Evolutionary conservation across 1,140 invertebrate genomes (phyloP).

Genomic region (Pseudomyrmex dendroicus): DNA sequence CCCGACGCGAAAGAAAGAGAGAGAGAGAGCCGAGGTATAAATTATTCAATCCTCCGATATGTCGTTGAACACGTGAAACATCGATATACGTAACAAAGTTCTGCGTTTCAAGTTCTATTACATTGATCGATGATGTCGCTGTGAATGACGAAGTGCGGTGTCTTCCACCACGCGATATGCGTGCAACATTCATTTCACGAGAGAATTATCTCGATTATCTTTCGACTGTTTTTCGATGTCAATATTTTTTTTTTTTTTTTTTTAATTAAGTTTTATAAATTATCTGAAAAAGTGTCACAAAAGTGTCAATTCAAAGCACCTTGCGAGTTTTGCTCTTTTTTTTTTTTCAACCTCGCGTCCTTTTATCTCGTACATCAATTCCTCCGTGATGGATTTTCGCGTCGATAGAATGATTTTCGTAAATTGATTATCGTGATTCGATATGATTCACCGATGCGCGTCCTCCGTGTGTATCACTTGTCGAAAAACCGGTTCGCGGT

Average conservation of each 20-base stretch:
- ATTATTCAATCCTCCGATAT: slow-evolving; percentile 31
- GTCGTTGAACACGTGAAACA: slow-evolving; percentile 22
- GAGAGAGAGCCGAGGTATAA: slow-evolving; percentile 2
- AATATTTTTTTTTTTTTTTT: background rate
- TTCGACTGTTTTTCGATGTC: background rate
- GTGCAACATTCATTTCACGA: background rate
- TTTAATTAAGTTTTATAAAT: too few species aligned
- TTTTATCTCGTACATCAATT: background rate
- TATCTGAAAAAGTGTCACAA: too few species aligned
- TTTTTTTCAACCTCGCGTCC: background rate
- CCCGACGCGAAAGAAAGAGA: background rate
- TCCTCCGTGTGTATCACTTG: slow-evolving; percentile 30
- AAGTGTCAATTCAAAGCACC: too few species aligned
- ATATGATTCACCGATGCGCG: slow-evolving; percentile 20
- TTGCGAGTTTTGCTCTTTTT: background rate
- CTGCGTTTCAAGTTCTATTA: slow-evolving; percentile 22
- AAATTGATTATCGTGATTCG: background rate
- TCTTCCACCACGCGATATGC: background rate
- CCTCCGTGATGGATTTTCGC: slow-evolving; percentile 11
- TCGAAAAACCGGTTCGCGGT: slow-evolving; percentile 44
- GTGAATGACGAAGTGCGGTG: background rate
- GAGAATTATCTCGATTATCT: too few species aligned
- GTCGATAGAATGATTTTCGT: slow-evolving; percentile 23
- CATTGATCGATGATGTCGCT: slow-evolving; percentile 31
- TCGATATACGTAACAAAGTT: background rate